Base-by-base conservation (phyloP, 2,888 invertebrate species). In the Ditylenchus weischeri region DNA sequence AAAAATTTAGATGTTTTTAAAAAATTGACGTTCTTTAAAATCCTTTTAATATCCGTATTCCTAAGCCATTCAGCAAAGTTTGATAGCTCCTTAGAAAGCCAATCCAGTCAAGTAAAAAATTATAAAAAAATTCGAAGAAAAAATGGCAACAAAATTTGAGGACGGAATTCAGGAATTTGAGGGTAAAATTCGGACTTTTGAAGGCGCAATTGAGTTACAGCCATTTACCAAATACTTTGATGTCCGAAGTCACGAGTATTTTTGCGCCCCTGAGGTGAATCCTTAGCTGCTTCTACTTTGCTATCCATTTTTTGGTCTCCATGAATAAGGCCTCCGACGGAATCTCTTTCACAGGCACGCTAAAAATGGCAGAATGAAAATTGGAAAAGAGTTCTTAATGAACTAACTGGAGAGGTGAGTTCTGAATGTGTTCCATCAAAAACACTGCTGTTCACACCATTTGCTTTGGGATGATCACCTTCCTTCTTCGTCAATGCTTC, bases 211-310 rank as follows among this genome's bases (percentile, higher is more conserved):
- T 19, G 4, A 59, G 29, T 29, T 29, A 29, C 29, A 29, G 29
- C 29, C 29, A 23, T 65, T 49, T 61, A 72, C 72, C 72, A 81
- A 23, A 81, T 71, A 38, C 66, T 68, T 6, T 73, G 74, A 61
- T 81, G 81, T 8, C 78, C 77, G 59, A 76, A 81, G 67, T 81
- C 81, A 21, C 81, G 71, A 2, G 74, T 71, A 64, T 76, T 74
- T 65, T 80, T 81, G 23, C 79, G 69, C 35, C 79, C 81, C 19
- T 75, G 73, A 8, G 81, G 79, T n/a, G 79, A 78, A 57, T 81
- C 77, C 23, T 77, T 74, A 29, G 69, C 76, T 54, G 66, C 64
- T 43, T 48, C 58, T 19, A 49, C 48, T 19, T 43, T 38, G 21
- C 11, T 38, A 19, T 21, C 48, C n/a, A 57, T 21, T 43, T 65